These are phyloP conservation scores for Poeciliopsis turneri DNA, from an alignment of 2,797 vertebrate species.

Conservation along the genomic window DNA sequence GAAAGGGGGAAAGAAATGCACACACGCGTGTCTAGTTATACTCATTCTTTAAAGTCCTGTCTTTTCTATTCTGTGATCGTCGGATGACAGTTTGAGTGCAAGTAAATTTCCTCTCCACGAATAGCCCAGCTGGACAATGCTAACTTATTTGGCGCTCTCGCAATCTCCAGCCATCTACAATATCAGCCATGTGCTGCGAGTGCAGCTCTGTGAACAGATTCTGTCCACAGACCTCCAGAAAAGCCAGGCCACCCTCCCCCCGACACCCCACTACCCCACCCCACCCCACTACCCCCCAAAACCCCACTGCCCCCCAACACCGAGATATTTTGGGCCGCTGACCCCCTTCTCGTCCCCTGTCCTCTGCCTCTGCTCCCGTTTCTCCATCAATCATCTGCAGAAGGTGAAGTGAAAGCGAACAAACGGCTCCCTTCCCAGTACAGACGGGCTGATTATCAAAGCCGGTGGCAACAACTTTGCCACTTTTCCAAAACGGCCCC, in stretches of 20 bases:
- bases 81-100: constrained; percentile 78
- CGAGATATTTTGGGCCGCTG: constrained; percentile 81
- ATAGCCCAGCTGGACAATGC: constrained; percentile 81
- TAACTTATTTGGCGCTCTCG: constrained; percentile 64
- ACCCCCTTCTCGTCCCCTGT: constrained; percentile 38
- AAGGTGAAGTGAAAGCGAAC: constrained; percentile 78
- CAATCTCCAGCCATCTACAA: constrained; percentile 76
- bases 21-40: too few relatives aligned
- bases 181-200: constrained; percentile 74
- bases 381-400: constrained; percentile 82
- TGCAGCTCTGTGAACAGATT: constrained; percentile 66
- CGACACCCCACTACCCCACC: constrained; percentile 27
- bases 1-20: too few relatives aligned
- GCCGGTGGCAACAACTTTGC: constrained; percentile 81
- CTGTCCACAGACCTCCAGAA: constrained; percentile 37
- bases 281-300: too few relatives aligned
- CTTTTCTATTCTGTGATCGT: constrained; percentile 52
- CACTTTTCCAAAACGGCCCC: constrained; percentile 82
- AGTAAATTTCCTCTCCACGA: constrained; percentile 83
- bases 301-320: constrained; percentile 45
- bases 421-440: constrained; percentile 73
- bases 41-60: too few relatives aligned
- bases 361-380: constrained; percentile 47
- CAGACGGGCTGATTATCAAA: constrained; percentile 77
- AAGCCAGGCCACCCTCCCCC: constrained; percentile 35